Evolutionary conservation across 2,888 invertebrate genomes (phyloP).

Genomic region (Andricus curvator): DNA sequence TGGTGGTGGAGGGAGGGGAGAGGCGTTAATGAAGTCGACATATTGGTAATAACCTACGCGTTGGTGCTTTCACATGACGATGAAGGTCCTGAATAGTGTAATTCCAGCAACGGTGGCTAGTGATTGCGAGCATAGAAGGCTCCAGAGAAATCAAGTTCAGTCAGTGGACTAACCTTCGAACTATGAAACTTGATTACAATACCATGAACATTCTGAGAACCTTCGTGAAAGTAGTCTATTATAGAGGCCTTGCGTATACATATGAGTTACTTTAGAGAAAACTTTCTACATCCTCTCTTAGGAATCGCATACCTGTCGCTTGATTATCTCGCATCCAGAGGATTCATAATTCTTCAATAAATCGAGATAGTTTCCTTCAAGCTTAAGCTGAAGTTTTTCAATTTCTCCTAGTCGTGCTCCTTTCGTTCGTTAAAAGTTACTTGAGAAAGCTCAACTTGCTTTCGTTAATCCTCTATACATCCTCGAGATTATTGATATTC

Average conservation of each 20-base stretch:
- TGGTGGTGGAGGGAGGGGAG: not conserved
- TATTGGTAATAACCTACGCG: slow-evolving; percentile 11
- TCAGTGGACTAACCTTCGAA: slow-evolving; percentile 21
- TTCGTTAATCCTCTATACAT: not conserved
- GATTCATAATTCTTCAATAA: not conserved
- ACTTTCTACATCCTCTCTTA: not conserved
- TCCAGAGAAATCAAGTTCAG: slow-evolving; percentile 37
- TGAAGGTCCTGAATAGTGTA: slow-evolving; percentile 24
- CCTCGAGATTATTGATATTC: not conserved
- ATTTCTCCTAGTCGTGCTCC: not conserved
- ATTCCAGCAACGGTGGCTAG: slow-evolving; percentile 13
- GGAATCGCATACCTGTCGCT: not conserved
- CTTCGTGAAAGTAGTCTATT: not conserved
- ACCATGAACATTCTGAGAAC: slow-evolving; percentile 13
- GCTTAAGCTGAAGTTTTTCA: not conserved
- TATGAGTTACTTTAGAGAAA: not conserved
- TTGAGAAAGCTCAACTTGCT: not conserved
- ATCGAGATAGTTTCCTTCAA: not conserved
- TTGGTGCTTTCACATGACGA: slow-evolving; percentile 20
- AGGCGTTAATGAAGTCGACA: slow-evolving; percentile 21
- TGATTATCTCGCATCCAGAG: not conserved
- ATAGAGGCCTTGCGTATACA: not conserved
- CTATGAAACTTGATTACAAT: slow-evolving; percentile 33
- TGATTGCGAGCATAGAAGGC: slow-evolving; percentile 30
- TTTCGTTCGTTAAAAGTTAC: not conserved